Conservation (phyloP, 2,113 vertebrate species). For the Gallinago jamesoni region DNA sequence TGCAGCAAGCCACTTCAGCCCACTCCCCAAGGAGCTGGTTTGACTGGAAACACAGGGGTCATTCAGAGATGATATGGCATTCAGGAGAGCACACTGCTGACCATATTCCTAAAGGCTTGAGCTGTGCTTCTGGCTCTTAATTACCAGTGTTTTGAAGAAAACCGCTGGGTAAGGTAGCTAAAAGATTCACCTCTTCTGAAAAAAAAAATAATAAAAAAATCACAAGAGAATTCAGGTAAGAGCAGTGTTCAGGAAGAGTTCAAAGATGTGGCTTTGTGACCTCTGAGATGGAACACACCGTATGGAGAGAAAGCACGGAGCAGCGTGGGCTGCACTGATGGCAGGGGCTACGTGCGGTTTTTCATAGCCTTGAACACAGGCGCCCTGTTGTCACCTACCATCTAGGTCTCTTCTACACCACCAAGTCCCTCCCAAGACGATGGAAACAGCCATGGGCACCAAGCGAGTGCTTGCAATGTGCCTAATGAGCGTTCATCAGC, state of each 20-base stretch:
- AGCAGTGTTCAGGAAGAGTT: background rate
- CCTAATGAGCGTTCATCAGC: background rate
- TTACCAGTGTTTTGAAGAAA: background rate
- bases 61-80: background rate
- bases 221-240: background rate
- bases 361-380: background rate
- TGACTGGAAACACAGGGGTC: background rate
- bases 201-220: too few species aligned
- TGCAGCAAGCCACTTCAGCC: background rate
- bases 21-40: background rate
- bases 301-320: background rate
- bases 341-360: rapidly evolving
- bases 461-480: rapidly evolving
- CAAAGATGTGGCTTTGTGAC: background rate
- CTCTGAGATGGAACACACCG: rapidly evolving
- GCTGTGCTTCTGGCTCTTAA: background rate
- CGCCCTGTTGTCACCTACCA: background rate
- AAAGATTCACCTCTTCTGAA: background rate
- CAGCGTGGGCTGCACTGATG: rapidly evolving
- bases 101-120: background rate
- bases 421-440: rapidly evolving
- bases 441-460: rapidly evolving
- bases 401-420: background rate
- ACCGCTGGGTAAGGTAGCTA: background rate
- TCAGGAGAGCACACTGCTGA: background rate